Conservation (phyloP, 2,113 vertebrate species). For the Rhegmatorhina hoffmannsi region DNA sequence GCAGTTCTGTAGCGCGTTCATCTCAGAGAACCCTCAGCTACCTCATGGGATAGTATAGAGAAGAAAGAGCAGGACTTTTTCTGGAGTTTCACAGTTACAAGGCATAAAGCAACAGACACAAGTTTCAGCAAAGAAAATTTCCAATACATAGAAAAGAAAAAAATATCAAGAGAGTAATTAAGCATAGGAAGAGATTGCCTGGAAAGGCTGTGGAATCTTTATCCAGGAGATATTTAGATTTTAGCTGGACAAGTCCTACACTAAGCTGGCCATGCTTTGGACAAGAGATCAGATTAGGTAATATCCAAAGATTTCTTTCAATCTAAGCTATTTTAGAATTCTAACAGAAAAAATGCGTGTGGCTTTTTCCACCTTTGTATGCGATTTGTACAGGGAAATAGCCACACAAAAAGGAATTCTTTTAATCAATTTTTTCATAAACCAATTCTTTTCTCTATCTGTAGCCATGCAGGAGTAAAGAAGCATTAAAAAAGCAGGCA, state of each 20-base stretch:
- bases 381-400: not conserved
- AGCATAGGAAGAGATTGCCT: not conserved
- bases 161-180: not conserved
- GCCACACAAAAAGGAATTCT: not conserved
- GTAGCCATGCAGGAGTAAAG: constrained; percentile 69
- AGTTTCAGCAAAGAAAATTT: not conserved
- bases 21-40: not conserved
- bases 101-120: not conserved
- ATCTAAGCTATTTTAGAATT: not conserved
- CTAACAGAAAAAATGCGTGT: not conserved
- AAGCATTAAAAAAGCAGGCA: constrained; percentile 60
- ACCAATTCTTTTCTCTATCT: not conserved
- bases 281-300: not conserved
- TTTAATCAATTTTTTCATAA: not conserved
- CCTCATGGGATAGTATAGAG: not conserved
- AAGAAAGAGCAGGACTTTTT: not conserved
- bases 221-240: not conserved
- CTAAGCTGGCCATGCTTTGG: not conserved
- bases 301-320: not conserved
- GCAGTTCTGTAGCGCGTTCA: not conserved
- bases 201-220: not conserved
- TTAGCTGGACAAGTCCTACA: not conserved
- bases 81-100: not conserved
- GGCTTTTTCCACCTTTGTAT: not conserved
- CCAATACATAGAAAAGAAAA: not conserved